Conservation (phyloP, 2,113 vertebrate species). For the Equus quagga region DNA sequence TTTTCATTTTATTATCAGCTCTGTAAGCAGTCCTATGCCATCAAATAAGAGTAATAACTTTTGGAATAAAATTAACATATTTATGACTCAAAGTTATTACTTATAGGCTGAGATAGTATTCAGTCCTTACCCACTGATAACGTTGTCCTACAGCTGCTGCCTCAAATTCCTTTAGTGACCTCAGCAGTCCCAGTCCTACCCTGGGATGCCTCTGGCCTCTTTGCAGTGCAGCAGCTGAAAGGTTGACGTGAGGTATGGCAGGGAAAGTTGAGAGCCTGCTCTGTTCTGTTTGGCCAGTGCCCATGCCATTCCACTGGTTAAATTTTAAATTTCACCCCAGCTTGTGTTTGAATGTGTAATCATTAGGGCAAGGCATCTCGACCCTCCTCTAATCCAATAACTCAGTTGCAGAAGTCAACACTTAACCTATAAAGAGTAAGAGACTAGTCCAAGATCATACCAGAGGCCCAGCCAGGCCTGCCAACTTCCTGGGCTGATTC, state of each 20-base stretch:
- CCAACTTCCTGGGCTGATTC: background rate
- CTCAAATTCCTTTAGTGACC: background rate
- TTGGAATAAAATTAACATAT: background rate
- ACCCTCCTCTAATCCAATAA: background rate
- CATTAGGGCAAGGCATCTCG: background rate
- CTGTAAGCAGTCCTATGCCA: background rate
- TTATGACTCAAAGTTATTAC: constrained; percentile 7
- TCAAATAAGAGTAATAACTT: constrained; percentile 32
- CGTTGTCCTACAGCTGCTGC: background rate
- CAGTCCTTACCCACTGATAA: background rate
- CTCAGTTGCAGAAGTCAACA: background rate
- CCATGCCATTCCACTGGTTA: background rate
- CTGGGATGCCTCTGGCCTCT: background rate
- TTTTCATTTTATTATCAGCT: background rate
- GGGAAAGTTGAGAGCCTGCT: background rate
- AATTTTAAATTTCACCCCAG: background rate
- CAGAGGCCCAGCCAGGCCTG: background rate
- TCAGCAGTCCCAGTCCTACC: background rate
- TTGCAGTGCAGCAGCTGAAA: background rate
- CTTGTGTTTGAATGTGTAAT: background rate
- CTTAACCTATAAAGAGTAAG: background rate
- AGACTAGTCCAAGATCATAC: background rate
- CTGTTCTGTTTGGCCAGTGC: background rate
- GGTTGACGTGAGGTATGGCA: background rate
- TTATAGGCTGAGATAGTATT: background rate